phyloP scores from a whole-genome alignment of 2,113 vertebrate genomes.

The Syngnathoides biaculeatus region DNA sequence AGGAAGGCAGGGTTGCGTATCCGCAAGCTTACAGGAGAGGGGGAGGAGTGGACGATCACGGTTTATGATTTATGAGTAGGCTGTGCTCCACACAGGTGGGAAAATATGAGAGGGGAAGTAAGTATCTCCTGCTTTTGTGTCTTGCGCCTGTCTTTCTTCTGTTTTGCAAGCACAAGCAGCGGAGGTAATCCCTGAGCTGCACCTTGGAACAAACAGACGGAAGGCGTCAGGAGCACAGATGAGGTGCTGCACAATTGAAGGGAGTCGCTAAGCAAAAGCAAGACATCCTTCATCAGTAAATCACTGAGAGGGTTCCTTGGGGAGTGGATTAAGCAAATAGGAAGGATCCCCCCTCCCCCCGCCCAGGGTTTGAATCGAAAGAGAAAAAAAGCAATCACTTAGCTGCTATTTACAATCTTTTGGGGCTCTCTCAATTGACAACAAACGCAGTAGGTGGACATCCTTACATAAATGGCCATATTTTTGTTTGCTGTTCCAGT shows the following conservation, averaged over 20 bases:
- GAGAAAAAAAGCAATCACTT: conserved; percentile 70
- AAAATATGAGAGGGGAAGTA: conserved; percentile 39
- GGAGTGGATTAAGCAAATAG: conserved; percentile 69
- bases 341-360: conserved; percentile 15
- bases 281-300: conserved; percentile 65
- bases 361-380: conserved; percentile 69
- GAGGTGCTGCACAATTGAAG: conserved; percentile 56
- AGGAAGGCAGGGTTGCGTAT: conserved; percentile 50
- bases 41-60: conserved; percentile 41
- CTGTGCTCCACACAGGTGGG: conserved; percentile 45
- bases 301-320: conserved; percentile 51
- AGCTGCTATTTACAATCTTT: conserved; percentile 77
- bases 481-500: conserved; percentile 74
- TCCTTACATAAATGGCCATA: conserved; percentile 61
- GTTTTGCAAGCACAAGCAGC: conserved; percentile 74
- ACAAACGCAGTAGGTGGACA: conserved; percentile 45
- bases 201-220: conserved; percentile 55
- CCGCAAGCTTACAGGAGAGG: conserved; percentile 37
- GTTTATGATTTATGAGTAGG: conserved; percentile 33
- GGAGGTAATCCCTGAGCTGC: conserved; percentile 68
- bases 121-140: conserved; percentile 36
- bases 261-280: conserved; percentile 59
- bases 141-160: conserved; percentile 43
- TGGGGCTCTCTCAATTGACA: conserved; percentile 61
- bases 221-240: conserved; percentile 49